Percentiles rank a stretch among this genome's conserved stretches.
Conservation (phyloP, 2,888 invertebrate species). For the Euspilapteryx auroguttella region DNA sequence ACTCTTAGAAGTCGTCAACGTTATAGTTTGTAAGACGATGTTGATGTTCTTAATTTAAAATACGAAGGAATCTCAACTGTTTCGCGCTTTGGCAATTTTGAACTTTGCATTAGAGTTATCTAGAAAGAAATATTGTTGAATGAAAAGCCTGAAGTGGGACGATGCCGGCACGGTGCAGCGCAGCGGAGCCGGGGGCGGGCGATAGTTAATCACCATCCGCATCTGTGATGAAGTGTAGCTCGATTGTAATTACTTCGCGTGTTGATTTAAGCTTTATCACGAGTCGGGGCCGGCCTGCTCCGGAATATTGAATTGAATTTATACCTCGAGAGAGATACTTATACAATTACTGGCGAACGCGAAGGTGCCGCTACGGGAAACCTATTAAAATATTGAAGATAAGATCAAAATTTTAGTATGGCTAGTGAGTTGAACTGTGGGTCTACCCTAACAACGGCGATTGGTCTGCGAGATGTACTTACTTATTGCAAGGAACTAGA, state of each 20-base stretch:
- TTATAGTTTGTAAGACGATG: too few relatives aligned
- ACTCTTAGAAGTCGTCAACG: too few relatives aligned
- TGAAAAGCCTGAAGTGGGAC: slow-evolving; percentile 16
- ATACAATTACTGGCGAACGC: slow-evolving; percentile 40
- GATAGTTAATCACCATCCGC: slow-evolving; percentile 50
- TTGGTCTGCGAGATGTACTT: too few relatives aligned
- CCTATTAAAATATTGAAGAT: slow-evolving; percentile 57
- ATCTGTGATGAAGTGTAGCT: slow-evolving; percentile 50
- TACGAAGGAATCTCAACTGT: too few relatives aligned
- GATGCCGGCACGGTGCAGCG: slow-evolving; percentile 10
- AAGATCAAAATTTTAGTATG: slow-evolving; percentile 51
- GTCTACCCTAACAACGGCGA: too few relatives aligned
- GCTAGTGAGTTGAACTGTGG: too few relatives aligned
- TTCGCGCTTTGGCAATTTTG: too few relatives aligned
- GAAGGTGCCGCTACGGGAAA: slow-evolving; percentile 51
- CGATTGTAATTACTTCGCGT: slow-evolving; percentile 54
- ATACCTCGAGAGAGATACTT: slow-evolving; percentile 36
- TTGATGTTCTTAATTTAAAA: too few relatives aligned
- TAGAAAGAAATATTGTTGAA: too few relatives aligned
- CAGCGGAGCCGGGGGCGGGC: slow-evolving; percentile 27
- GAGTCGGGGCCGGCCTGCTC: slow-evolving; percentile 19
- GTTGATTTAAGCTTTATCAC: slow-evolving; percentile 57
- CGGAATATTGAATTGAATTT: slow-evolving; percentile 35
- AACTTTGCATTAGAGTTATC: too few relatives aligned
- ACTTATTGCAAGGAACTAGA: too few relatives aligned